Evolutionary conservation across 2,797 vertebrate genomes (phyloP), one percentile per base, ranked within the genome.

Genomic region (Enteromius afrohamiltoni): DNA sequence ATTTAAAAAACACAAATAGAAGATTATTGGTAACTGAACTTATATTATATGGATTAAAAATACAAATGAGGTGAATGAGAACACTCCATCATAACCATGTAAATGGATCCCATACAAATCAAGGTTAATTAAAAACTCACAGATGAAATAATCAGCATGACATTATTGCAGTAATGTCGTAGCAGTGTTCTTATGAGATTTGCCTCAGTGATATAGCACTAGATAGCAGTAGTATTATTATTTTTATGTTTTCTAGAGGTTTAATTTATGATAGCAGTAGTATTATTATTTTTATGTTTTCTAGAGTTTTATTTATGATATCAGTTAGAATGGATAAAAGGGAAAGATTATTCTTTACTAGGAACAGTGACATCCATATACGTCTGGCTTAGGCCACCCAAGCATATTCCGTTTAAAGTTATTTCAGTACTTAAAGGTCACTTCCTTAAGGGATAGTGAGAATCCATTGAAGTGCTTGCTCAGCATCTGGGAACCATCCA

Each of bases 391-490:
- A 65, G 58, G 19, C 76, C 76, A 49, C 26, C 76, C 76, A 78
- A 31, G 11, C 42, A 78, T 31, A 64, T 78, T 3, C 42, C 13
- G 40, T 21, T 62, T 42, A 45, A 77, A 21, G n/a, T 23, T 78
- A 78, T 21, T 65, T 9, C 40, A 21, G 26, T 78, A 31, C 42
- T 45, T 65, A 65, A 78, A 78, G 79, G 47, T 65, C 76, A 78
- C 23, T 78, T 64, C 26, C 26, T 65, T 65, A 47, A 34, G 42
- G 60, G 76, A 65, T 17, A 31, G 40, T 65, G 40, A 40, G 42
- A 49, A 81, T 73, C 26, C 26, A 26, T 49, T 23, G 5, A 73
- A 74, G 45, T 49, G n/a, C 45, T 73, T 62, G 53, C 42, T 65
- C 26, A 23, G 55, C 79, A 26, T 80, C 65, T 70, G 16, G 47